Percentiles rank a stretch among this genome's conserved stretches.
Conservation (phyloP, 1,140 invertebrate species). For the Phthorimaea operculella region DNA sequence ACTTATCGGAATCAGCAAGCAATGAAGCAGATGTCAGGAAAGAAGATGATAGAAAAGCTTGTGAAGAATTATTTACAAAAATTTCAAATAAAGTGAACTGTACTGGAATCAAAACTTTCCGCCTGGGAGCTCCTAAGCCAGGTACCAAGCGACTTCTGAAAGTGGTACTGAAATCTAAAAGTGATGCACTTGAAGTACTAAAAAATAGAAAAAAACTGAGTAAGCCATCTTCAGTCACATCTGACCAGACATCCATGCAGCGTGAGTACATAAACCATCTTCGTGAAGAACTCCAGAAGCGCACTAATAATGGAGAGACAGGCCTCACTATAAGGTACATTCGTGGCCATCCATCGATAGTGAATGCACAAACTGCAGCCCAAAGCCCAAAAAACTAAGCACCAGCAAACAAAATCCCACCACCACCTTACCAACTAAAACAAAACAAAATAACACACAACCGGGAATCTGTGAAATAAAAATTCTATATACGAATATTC, state of each 20-base stretch:
- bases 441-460: background rate
- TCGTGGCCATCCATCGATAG: no score
- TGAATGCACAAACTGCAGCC: no score
- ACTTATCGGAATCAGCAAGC: constrained; percentile 8
- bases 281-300: constrained; percentile 14
- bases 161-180: constrained; percentile 5
- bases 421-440: constrained; percentile 3
- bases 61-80: background rate
- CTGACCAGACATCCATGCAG: constrained; percentile 17
- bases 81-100: constrained; percentile 1
- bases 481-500: no score
- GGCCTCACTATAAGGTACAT: no score
- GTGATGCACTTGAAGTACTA: constrained; percentile 7
- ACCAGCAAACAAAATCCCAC: no score
- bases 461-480: no score
- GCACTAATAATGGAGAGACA: constrained; percentile 15
- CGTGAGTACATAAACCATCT: constrained; percentile 15
- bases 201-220: constrained; percentile 5
- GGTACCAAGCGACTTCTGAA: constrained; percentile 15
- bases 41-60: constrained; percentile 5
- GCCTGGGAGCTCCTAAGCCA: constrained; percentile 7
- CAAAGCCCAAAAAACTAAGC: no score
- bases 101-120: constrained; percentile 4
- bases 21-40: constrained; percentile 4
- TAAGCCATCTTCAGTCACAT: constrained; percentile 4